phyloP scores from a whole-genome alignment of 2,888 invertebrate species.

The Cynaeus angustus region DNA sequence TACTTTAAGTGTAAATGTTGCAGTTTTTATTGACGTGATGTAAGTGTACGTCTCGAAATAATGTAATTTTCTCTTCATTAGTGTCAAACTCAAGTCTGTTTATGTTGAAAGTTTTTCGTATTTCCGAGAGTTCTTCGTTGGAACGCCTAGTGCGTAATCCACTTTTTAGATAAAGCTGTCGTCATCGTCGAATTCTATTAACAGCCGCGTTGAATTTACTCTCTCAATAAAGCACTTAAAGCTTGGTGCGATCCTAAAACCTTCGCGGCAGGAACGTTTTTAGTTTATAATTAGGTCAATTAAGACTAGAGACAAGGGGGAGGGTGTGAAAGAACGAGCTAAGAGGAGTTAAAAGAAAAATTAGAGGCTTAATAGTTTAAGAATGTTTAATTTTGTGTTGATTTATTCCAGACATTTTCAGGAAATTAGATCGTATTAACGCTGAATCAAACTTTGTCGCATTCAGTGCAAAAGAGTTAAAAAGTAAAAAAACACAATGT shows the following conservation, averaged over 20 bases:
- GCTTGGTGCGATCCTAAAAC: constrained; percentile 12
- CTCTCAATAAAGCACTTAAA: constrained; percentile 45
- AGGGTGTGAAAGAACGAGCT: neutral
- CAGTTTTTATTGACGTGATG: neutral
- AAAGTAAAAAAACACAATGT: too few relatives aligned
- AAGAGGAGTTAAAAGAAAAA: too few relatives aligned
- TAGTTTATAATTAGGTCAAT: constrained; percentile 40
- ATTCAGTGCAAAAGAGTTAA: too few relatives aligned
- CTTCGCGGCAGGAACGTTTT: constrained; percentile 36
- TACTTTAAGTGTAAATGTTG: constrained; percentile 1
- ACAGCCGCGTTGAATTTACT: constrained; percentile 26
- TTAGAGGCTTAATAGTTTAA: too few relatives aligned
- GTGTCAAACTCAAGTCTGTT: neutral
- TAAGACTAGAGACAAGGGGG: neutral
- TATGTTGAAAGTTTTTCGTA: constrained; percentile 23
- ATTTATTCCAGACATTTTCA: too few relatives aligned
- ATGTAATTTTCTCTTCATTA: constrained; percentile 23
- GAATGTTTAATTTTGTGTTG: too few relatives aligned
- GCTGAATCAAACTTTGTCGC: too few relatives aligned
- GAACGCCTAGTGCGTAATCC: constrained; percentile 36
- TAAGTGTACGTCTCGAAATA: constrained; percentile 19
- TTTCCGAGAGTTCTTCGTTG: constrained; percentile 27
- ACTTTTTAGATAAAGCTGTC: constrained; percentile 31
- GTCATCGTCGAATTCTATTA: constrained; percentile 34
- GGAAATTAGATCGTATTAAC: too few relatives aligned